These are phyloP conservation scores for Aphelenchoides avenae DNA, from an alignment of 1,140 invertebrate species.

Conservation along the genomic window DNA sequence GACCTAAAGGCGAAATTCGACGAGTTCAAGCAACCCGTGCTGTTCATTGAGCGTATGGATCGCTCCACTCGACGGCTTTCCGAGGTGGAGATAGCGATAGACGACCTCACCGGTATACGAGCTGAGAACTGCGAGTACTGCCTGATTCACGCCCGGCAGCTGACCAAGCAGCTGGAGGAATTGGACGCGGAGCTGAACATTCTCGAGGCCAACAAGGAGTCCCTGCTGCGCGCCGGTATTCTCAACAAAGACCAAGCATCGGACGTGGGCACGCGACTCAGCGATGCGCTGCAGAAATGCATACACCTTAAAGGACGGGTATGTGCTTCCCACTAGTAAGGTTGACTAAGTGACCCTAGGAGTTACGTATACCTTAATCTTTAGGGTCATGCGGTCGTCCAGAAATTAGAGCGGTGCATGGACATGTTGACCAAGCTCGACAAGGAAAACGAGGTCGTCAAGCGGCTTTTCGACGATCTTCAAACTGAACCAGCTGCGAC, in stretches of 20 bases:
- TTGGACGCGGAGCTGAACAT: conserved; percentile 18
- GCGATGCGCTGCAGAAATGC: conserved; percentile 22
- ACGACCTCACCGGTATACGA: conserved; percentile 44
- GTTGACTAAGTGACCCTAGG: no score
- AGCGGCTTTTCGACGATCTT: conserved; percentile 26
- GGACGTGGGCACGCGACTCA: conserved; percentile 15
- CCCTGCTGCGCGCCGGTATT: conserved; percentile 41
- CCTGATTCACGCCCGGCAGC: conserved; percentile 31
- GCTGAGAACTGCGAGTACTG: conserved; percentile 51
- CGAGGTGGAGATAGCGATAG: conserved; percentile 44
- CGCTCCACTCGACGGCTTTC: conserved; percentile 23
- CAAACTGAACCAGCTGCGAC: conserved; percentile 18
- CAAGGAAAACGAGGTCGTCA: conserved; percentile 26
- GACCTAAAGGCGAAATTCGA: conserved; percentile 47
- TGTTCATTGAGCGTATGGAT: conserved; percentile 46
- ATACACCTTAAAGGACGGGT: conserved; percentile 27
- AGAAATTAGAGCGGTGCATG: conserved; percentile 33
- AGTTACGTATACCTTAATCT: conserved; percentile 30
- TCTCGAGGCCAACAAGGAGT: conserved; percentile 43
- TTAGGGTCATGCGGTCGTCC: conserved; percentile 19
- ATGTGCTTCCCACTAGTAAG: conserved; percentile 15
- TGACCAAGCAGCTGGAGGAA: conserved; percentile 34
- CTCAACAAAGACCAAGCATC: conserved; percentile 41
- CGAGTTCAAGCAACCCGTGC: conserved; percentile 54
- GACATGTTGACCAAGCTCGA: conserved; percentile 38